Evolutionary conservation across 2,797 vertebrate genomes (phyloP), one percentile per base, ranked within the genome.

Genomic region (Tenualosa thibaudeaui): DNA sequence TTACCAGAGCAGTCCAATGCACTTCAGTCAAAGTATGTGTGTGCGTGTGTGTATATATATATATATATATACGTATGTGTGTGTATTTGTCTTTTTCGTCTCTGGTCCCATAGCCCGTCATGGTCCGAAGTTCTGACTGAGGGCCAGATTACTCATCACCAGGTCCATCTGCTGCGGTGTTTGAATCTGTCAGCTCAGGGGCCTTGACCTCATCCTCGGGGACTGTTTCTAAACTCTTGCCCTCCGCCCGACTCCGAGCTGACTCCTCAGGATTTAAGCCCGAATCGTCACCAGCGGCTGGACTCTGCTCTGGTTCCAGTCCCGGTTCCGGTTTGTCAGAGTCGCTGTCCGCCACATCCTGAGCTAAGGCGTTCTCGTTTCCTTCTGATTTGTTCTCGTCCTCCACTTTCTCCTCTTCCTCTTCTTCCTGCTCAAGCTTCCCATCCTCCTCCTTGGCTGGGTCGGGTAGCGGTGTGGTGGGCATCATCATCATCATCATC

Each of bases 61-160:
- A n/a, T n/a, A n/a, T n/a, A n/a, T n/a, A n/a, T n/a, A n/a, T n/a
- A n/a, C n/a, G n/a, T n/a, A n/a, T n/a, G 82, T 75, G 78, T 51
- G 9, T n/a, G 37, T 15, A 17, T 75, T 22, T 22, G 40, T 78
- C 31, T 31, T 40, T 75, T 75, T 75, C 37, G 68, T 75, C 68
- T 75, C 68, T 75, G 37, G 37, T 75, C 68, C 24, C 26, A 24
- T 24, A 31, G 62, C 31, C 24, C 8, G 10, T 31, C 71, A 87
- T 83, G 88, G 88, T 88, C 89, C 26, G 87, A 75, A 19, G 87
- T 4, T 87, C 85, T 0, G 88, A 85, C 53, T 89, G 87, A 65
- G 84, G 62, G 81, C 88, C 87, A 1, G 54, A 17, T 84, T 87
- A 85, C 12, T 81, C 62, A n/a, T 88, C 81, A 85, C 83, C 5